Evolutionary conservation across 2,888 invertebrate species (phyloP), one percentile per base, ranked within the genome.

Genomic region (Sacculina carcini): DNA sequence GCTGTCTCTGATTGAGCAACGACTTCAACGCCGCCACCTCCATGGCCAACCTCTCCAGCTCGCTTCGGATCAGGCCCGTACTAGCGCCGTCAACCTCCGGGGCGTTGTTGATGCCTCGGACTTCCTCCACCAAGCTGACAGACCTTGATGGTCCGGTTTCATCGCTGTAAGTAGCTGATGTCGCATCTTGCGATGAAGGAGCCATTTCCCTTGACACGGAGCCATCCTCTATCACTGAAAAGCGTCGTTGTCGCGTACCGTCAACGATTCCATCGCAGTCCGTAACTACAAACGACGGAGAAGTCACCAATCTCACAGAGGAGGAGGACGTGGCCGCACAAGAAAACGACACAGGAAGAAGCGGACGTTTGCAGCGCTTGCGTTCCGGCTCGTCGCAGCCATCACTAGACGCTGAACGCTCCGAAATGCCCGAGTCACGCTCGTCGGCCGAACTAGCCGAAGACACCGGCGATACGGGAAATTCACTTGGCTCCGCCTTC

Each of bases 11-110:
- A 32, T 52, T 54, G 29, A 69, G 60, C 57, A 68, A 61, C 54
- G 64, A 66, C 58, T 87, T 85, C 7, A 92, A 75, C 57, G 79
- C 81, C 49, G 84, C 86, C 57, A 92, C 86, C 67, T 92, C 90
- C 2, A 81, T 80, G 32, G 87, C 86, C 24, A 92, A 74, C 59
- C 83, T 74, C 60, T 81, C 83, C 58, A 92, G 71, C 66, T 90
- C 82, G 4, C 79, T 79, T 42, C 60, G 55, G 26, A 62, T 53
- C 38, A 55, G 54, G 6, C 54, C 54, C 47, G 54, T 56, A 32
- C 54, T 56, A 16, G 47, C 53, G 44, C 52, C 52, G 46, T 19
- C 44, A 16, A 24, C 40, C 40, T 26, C 47, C 26, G 36, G 9
- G 32, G 40, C 28, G 4, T 21, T 3, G 23, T 3, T 24, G n/a